Base-by-base conservation (phyloP, 2,888 invertebrate species). In the Scrobipalpa atriplicella region DNA sequence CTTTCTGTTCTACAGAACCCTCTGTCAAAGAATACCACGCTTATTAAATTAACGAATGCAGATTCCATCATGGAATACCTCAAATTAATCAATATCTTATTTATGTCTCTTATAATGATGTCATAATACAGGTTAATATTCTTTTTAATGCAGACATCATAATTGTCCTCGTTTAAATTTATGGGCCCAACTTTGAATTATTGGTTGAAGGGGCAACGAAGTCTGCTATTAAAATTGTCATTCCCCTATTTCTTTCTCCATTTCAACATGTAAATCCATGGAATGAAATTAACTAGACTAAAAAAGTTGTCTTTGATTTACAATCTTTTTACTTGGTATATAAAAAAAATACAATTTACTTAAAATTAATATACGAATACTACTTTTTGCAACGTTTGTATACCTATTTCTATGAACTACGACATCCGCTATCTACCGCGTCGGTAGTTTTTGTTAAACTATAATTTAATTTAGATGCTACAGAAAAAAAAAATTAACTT, bases 81-180 rank as follows among this genome's bases (percentile, higher is more conserved):
- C 65, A 65, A 71, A 73, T 73, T 69, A 72, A 72, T 71, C 69
- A 72, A 67, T 68, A 67, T 69, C 67, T 66, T 65, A 67, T 69
- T 65, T 47, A 18, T 36, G n/a, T 36, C 13, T 58, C 21, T 69
- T 70, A 70, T 70, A 67, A 72, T 69, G 63, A 68, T 67, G 68
- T 68, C 66, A 69, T 73, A 69, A 69, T 65, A 67, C 68, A 71
- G 61, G 66, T 68, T 72, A 72, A 72, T 47, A 47, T 69, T 19
- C 29, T 47, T 41, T 71, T 68, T 66, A 68, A 70, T 51, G 65
- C 39, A 21, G 64, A 67, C 64, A 65, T 13, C 36, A 65, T 70
- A 67, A 72, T 72, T 62, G 67, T 52, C 38, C 63, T 43, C 36
- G 68, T 65, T 36, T 54, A 70, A 68, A 73, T 76, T 73, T 73